These are phyloP conservation scores for Circaetus gallicus DNA, from an alignment of 2,113 vertebrate species.

Conservation along the genomic window DNA sequence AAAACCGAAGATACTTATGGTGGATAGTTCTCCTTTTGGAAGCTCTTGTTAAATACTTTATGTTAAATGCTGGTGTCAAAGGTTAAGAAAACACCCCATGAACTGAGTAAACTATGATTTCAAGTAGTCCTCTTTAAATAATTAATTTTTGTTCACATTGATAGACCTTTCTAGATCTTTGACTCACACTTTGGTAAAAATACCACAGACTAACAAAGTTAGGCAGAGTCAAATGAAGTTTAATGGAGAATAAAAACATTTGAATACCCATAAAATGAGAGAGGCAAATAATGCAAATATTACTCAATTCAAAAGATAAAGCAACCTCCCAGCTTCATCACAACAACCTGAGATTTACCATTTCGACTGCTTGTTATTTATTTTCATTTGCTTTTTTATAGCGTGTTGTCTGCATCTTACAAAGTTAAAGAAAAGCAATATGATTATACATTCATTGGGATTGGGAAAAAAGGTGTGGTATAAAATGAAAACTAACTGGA, in stretches of 20 bases:
- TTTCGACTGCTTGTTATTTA: not conserved
- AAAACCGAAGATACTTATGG: not conserved
- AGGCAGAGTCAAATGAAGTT: not conserved
- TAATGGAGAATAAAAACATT: not conserved
- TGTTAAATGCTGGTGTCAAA: not conserved
- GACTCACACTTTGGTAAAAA: not conserved
- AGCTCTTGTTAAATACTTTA: not conserved
- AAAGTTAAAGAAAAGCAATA: not conserved
- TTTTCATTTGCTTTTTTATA: not conserved
- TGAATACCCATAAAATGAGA: not conserved
- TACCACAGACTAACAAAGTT: not conserved
- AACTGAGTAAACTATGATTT: not conserved
- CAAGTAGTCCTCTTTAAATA: not conserved
- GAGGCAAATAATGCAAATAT: not conserved
- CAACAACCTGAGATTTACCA: not conserved
- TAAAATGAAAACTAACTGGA: not conserved
- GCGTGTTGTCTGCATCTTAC: accelerated
- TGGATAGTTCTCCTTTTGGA: not conserved
- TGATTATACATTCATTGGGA: not conserved
- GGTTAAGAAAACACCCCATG: not conserved
- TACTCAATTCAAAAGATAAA: not conserved
- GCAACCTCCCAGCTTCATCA: not conserved
- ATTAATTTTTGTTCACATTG: not conserved
- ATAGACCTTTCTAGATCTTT: not conserved
- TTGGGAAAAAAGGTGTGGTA: not conserved